These are phyloP conservation scores for Schizopygopsis pylzovi DNA, from an alignment of 2,797 vertebrate species.

Conservation along the genomic window DNA sequence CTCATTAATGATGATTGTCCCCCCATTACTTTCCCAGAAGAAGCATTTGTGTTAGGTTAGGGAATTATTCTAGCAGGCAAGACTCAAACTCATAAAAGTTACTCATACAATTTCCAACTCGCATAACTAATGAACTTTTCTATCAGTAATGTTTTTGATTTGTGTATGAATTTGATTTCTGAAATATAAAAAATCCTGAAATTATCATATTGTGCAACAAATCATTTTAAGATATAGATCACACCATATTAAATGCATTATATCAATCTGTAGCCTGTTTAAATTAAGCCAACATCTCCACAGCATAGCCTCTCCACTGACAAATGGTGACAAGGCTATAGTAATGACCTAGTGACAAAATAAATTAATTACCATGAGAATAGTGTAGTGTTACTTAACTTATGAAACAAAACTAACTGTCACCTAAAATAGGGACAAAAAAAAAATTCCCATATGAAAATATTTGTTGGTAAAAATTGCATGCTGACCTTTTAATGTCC, in stretches of 20 bases:
- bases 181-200: background rate
- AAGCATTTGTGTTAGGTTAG: background rate
- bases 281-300: background rate
- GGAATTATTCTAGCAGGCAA: background rate
- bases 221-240: background rate
- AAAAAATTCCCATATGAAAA: conserved; percentile 8
- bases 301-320: background rate
- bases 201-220: background rate
- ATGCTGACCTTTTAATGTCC: conserved; percentile 1
- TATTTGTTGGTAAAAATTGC: background rate
- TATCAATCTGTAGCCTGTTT: background rate
- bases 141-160: background rate
- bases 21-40: background rate
- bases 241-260: background rate
- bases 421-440: background rate
- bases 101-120: background rate
- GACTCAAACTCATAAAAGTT: background rate
- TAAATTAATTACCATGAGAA: background rate
- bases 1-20: conserved; percentile 35
- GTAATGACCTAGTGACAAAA: background rate
- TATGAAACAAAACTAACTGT: background rate
- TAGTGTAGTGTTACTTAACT: background rate
- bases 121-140: background rate
- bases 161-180: background rate
- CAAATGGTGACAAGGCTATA: background rate